Evolutionary conservation across 2,113 vertebrate genomes (phyloP).

Genomic region (Carassius auratus): DNA sequence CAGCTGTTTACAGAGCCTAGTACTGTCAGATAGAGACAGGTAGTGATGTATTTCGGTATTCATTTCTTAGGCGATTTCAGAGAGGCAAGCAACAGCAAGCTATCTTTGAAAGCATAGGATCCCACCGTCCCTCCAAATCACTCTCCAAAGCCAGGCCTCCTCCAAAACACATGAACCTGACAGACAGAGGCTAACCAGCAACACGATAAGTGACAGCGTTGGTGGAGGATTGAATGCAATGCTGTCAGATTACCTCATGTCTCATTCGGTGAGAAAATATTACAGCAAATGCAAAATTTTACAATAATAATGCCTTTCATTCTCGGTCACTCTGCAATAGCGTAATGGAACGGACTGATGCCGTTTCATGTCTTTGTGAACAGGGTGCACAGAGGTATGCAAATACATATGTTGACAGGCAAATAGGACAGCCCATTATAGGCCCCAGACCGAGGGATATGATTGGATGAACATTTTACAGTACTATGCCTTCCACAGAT

Average conservation of each 20-base stretch:
- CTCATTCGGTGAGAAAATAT: neutral
- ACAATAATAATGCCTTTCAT: neutral
- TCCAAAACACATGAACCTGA: no score
- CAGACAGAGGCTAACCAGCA: neutral
- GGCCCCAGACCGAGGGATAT: neutral
- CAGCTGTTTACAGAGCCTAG: neutral
- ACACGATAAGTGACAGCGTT: neutral
- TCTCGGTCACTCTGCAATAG: neutral
- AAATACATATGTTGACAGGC: neutral
- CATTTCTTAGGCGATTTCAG: no score
- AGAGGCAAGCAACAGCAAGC: no score
- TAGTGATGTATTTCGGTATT: neutral
- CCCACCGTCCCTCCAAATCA: no score
- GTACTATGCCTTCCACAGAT: neutral
- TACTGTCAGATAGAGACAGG: slow-evolving; percentile 9
- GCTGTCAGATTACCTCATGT: neutral
- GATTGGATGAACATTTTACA: neutral
- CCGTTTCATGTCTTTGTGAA: neutral
- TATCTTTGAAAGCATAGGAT: no score
- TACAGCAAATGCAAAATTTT: neutral
- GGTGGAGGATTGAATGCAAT: no score
- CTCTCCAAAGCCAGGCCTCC: no score
- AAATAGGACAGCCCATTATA: neutral
- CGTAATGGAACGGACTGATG: neutral
- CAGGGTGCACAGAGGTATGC: no score